Base-by-base conservation (phyloP, 2,113 vertebrate genomes). In the Noturus placidus region DNA sequence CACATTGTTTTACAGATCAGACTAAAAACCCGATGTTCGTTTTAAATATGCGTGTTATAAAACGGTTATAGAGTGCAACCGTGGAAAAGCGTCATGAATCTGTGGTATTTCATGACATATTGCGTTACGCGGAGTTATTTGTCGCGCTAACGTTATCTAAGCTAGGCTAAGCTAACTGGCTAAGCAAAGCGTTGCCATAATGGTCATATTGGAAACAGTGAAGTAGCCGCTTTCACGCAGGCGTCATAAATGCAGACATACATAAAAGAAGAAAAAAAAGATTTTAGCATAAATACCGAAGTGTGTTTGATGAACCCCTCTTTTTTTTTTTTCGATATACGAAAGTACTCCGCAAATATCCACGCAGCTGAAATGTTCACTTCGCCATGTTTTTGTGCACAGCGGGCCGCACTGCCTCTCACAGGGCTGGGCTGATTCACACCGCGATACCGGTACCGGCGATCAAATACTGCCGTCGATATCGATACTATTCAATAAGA, bases 381-480 rank as follows among this genome's bases (percentile, higher is more conserved):
- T 65, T 57, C 82, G 87, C 70, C 82, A 84, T 88, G 84, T 79
- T 88, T 77, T 46, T 77, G 30, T 78, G 46, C 76, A 35, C 56
- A 88, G 82, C 46, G 30, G 57, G 57, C 59, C 17, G 87, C 46
- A 78, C 72, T 20, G n/a, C 35, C 83, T 85, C 14, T 1, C 14
- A 4, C 74, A 77, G 74, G 74, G 74, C 74, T 14, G 42, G 4
- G 25, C 42, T 50, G 42, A 77, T 77, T 10, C 69, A 46, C 65
- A 70, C 63, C 15, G 56, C 20, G 4, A 0, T 6, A 22, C 33
- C 79, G 33, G 79, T 81, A 61, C 79, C 20, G 79, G 1, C 56
- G 79, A 61, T 81, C 38, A 3, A 54, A n/a, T 5, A 52, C 46
- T 4, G 76, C 14, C 54, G 27, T 30, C 46, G 13, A 30, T 50